A percentile compares a stretch with the other conserved stretches of the same genome.
These are phyloP conservation scores for Ptychodera flava DNA, from an alignment of 35 echinoderm and acorn worm genomes.

Conservation along the genomic window DNA sequence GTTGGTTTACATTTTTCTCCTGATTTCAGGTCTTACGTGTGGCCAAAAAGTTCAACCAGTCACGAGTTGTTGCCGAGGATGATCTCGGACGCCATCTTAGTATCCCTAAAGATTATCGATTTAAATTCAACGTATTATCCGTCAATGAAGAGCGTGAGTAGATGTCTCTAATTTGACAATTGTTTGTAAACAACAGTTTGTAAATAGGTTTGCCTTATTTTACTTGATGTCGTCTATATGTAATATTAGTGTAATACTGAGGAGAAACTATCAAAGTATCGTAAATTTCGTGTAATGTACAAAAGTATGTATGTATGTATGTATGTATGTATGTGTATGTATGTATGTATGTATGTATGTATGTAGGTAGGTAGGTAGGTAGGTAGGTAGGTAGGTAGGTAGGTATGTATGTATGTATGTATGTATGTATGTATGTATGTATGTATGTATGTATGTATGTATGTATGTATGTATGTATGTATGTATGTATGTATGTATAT, in stretches of 20 bases:
- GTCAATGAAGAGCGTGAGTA: not conserved
- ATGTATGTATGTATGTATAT: not conserved
- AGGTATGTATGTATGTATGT: not conserved
- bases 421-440: not conserved
- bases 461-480: conserved; percentile 2
- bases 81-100: not conserved
- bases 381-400: not conserved
- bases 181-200: no score
- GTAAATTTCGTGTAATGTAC: no score
- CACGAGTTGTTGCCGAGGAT: not conserved
- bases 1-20: no score
- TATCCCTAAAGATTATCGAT: not conserved
- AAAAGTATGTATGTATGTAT: not conserved
- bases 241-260: no score
- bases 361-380: not conserved
- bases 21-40: not conserved
- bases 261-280: no score
- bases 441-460: not conserved
- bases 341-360: not conserved
- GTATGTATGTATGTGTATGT: not conserved
- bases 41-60: not conserved
- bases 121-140: not conserved
- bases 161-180: no score
- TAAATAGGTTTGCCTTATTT: no score
- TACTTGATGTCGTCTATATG: no score